phyloP scores from a whole-genome alignment of 2,113 vertebrate species.

The Misgurnus anguillicaudatus region DNA sequence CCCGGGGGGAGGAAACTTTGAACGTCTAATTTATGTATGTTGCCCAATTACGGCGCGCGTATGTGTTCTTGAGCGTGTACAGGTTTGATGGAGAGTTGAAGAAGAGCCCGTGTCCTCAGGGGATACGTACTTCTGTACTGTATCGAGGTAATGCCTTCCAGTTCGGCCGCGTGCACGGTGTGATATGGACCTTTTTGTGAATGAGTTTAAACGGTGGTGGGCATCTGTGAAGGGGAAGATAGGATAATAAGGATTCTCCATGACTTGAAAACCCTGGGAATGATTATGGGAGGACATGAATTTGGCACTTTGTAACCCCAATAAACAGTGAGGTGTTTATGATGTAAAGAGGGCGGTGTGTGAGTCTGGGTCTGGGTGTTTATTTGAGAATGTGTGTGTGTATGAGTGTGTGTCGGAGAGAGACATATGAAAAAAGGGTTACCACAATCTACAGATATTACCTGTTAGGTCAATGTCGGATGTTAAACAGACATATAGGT shows the following conservation, averaged over 20 bases:
- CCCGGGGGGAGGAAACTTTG: constrained; percentile 58
- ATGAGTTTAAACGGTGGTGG: constrained; percentile 18
- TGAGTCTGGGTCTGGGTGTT: constrained; percentile 1
- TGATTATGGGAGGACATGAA: constrained; percentile 36
- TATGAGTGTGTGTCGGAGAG: neutral
- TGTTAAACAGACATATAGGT: constrained; percentile 7
- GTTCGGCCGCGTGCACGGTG: neutral
- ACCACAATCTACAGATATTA: constrained; percentile 4
- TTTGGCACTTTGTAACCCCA: constrained; percentile 12
- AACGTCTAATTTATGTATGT: constrained; percentile 55
- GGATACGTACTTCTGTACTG: constrained; percentile 35
- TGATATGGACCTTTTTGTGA: constrained; percentile 37
- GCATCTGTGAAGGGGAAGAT: constrained; percentile 10
- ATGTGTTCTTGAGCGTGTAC: constrained; percentile 36
- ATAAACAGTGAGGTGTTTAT: neutral
- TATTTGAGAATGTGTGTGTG: neutral
- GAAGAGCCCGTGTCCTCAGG: constrained; percentile 15
- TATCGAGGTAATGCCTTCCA: constrained; percentile 24
- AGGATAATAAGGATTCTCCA: constrained; percentile 20
- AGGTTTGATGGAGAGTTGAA: constrained; percentile 44
- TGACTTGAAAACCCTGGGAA: constrained; percentile 23
- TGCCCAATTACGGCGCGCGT: constrained; percentile 54
- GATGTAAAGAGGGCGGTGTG: neutral
- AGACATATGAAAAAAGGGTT: neutral
- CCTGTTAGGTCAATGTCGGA: neutral